Conservation (phyloP, 1,140 invertebrate species). For the Anadara kagoshimensis region DNA sequence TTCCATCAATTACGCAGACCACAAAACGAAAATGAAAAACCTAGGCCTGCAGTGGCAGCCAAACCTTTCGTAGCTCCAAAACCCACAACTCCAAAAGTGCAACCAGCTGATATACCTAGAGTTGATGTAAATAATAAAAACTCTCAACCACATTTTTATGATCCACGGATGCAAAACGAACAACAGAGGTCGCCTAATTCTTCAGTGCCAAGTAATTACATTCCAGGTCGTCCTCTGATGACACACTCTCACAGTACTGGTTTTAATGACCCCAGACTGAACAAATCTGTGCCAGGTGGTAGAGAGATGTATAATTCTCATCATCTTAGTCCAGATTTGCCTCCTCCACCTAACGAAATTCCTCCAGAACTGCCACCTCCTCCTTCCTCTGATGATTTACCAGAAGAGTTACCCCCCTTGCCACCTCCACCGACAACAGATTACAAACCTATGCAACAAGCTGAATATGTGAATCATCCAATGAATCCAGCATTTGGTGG, state of each 20-base stretch:
- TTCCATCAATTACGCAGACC: conserved; percentile 60
- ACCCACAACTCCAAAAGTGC: conserved; percentile 48
- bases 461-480: neutral
- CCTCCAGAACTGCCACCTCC: conserved; percentile 63
- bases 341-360: conserved; percentile 52
- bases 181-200: conserved; percentile 25
- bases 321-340: conserved; percentile 40
- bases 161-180: conserved; percentile 36
- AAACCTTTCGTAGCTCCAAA: conserved; percentile 61
- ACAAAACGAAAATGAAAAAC: conserved; percentile 39
- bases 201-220: conserved; percentile 8
- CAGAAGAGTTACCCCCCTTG: conserved; percentile 64
- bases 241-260: conserved; percentile 1
- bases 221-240: conserved; percentile 3
- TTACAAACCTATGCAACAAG: conserved; percentile 10
- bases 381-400: conserved; percentile 51
- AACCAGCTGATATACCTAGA: conserved; percentile 57
- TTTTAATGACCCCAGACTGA: conserved; percentile 8
- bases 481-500: conserved; percentile 38
- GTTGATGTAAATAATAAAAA: conserved; percentile 59
- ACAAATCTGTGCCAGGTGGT: conserved; percentile 42
- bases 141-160: conserved; percentile 64
- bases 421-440: conserved; percentile 61
- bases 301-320: conserved; percentile 26
- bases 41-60: conserved; percentile 34